Evolutionary conservation across 2,797 vertebrate species (phyloP).

Genomic region (Hozukius guyotensis): DNA sequence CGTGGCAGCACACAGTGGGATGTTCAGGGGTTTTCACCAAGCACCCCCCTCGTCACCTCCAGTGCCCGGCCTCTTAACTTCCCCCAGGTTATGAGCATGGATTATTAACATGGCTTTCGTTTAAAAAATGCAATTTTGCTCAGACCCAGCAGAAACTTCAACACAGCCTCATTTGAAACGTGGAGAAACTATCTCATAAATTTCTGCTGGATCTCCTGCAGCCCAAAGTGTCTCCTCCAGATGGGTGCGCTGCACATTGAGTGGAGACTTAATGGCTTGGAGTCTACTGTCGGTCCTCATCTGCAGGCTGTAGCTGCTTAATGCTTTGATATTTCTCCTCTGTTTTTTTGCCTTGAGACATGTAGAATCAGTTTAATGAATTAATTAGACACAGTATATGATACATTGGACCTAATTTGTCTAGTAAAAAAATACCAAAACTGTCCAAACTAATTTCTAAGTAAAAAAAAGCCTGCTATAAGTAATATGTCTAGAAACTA

Average conservation of each 20-base stretch:
- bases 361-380: conserved; percentile 1
- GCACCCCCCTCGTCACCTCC: conserved; percentile 22
- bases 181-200: conserved; percentile 38
- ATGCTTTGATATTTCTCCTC: conserved; percentile 12
- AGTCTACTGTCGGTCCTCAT: conserved; percentile 52
- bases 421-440: background rate
- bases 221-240: conserved; percentile 61
- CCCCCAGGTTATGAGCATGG: conserved; percentile 51
- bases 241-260: conserved; percentile 58
- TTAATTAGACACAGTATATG: conserved; percentile 7
- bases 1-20: conserved; percentile 55
- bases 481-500: background rate
- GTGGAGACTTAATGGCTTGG: conserved; percentile 58
- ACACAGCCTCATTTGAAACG: conserved; percentile 43
- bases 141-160: conserved; percentile 41
- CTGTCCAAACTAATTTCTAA: background rate
- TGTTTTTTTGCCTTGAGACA: background rate
- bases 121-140: conserved; percentile 62
- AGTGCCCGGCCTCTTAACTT: conserved; percentile 45
- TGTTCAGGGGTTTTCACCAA: conserved; percentile 62
- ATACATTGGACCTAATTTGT: background rate
- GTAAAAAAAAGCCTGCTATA: background rate
- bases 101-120: conserved; percentile 71
- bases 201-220: conserved; percentile 53
- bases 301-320: conserved; percentile 12